Percentiles rank a stretch among this genome's conserved stretches.
These are phyloP conservation scores for Acanthaster planci DNA, from an alignment of 35 echinoderm and acorn worm genomes.

Conservation along the genomic window DNA sequence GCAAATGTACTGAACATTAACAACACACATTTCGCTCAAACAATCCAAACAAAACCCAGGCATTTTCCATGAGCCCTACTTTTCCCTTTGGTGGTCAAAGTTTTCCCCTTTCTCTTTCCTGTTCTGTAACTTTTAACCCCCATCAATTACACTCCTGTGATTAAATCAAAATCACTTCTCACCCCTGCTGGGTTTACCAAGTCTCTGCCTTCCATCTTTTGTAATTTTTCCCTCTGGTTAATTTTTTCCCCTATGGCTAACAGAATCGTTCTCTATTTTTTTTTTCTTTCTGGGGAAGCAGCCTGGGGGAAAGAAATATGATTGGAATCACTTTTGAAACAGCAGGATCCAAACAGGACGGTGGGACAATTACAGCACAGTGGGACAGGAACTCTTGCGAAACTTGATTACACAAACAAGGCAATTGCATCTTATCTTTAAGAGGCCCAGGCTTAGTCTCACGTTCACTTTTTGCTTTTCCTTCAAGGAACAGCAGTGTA, in stretches of 20 bases:
- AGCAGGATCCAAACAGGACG: background rate
- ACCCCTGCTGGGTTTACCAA: constrained; percentile 30
- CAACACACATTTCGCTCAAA: too few relatives aligned
- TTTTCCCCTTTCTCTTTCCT: background rate
- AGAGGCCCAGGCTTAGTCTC: background rate
- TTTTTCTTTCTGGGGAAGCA: background rate
- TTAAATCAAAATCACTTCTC: constrained; percentile 18
- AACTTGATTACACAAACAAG: constrained; percentile 26
- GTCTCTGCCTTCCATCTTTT: background rate
- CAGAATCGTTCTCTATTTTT: background rate
- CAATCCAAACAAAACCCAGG: too few relatives aligned
- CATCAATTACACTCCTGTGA: constrained; percentile 2
- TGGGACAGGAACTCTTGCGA: background rate
- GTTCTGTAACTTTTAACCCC: background rate
- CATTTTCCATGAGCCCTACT: background rate
- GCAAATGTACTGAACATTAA: too few relatives aligned
- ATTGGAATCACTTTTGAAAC: background rate
- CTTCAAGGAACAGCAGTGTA: background rate
- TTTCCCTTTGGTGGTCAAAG: constrained; percentile 1
- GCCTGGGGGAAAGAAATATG: background rate
- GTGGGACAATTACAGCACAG: constrained; percentile 8
- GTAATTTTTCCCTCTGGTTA: background rate
- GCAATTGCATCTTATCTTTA: background rate
- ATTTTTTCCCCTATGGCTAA: background rate
- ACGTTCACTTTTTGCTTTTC: background rate